A percentile compares a stretch with the other conserved stretches of the same genome.
These are phyloP conservation scores for Rhegmatorhina hoffmannsi DNA, from an alignment of 2,113 vertebrate genomes.

Conservation along the genomic window DNA sequence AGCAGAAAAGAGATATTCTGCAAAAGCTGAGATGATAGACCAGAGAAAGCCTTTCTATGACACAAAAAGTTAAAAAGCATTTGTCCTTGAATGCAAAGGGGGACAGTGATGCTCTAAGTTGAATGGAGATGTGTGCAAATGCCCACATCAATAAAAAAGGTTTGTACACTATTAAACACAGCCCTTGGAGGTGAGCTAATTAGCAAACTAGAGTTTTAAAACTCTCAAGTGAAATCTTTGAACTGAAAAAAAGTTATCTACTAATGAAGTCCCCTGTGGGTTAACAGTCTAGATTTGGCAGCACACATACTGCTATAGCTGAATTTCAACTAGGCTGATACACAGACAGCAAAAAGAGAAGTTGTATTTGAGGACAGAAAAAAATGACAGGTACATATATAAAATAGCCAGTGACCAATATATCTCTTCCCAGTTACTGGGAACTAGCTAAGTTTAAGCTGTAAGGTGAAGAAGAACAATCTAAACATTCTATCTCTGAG, in stretches of 20 bases:
- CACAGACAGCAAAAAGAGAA: constrained; percentile 14
- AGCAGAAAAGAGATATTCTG: neutral
- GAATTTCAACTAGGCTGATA: constrained; percentile 68
- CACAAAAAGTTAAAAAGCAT: neutral
- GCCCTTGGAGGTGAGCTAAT: constrained; percentile 78
- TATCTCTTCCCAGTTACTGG: neutral
- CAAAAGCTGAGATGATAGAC: neutral
- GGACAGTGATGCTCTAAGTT: constrained; percentile 51
- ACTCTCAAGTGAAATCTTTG: constrained; percentile 77
- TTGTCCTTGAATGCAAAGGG: constrained; percentile 63
- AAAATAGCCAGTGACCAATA: neutral
- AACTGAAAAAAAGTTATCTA: constrained; percentile 76
- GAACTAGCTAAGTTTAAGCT: neutral
- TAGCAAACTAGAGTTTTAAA: constrained; percentile 80
- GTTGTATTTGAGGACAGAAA: neutral
- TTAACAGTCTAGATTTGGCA: constrained; percentile 60
- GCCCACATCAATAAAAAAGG: constrained; percentile 75
- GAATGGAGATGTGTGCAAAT: constrained; percentile 57
- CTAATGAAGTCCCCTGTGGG: constrained; percentile 80
- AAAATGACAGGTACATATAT: neutral
- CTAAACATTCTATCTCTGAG: neutral
- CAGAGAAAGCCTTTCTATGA: neutral
- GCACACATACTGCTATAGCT: constrained; percentile 10
- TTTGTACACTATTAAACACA: constrained; percentile 74
- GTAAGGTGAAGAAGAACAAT: neutral